Percentiles rank a stretch among this genome's conserved stretches.
Conservation (phyloP, 1,140 invertebrate species). For the Colletes latitarsis region DNA sequence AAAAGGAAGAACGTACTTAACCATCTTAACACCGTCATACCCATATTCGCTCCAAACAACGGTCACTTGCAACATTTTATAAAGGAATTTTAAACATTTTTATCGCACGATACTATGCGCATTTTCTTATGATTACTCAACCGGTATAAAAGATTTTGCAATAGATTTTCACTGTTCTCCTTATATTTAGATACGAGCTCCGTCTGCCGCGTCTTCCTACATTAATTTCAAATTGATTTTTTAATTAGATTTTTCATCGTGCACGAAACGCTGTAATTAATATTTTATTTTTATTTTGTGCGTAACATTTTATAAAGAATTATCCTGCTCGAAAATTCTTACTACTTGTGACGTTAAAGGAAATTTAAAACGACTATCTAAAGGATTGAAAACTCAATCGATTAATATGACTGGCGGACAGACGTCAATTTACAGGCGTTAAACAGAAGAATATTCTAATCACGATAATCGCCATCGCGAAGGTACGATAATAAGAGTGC, state of each 20-base stretch:
- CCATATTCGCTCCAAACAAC: not conserved
- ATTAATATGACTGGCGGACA: not conserved
- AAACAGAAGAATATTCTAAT: slow-evolving; percentile 26
- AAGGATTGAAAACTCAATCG: not conserved
- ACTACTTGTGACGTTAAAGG: not conserved
- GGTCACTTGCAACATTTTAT: not conserved
- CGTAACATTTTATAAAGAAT: too few relatives aligned
- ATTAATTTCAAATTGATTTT: not conserved
- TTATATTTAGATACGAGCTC: not conserved
- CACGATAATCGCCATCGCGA: slow-evolving; percentile 16
- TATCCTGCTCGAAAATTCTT: not conserved
- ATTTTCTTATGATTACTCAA: not conserved
- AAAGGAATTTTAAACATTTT: not conserved
- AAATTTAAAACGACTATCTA: too few relatives aligned
- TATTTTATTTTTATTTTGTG: too few relatives aligned
- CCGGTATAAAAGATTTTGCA: not conserved
- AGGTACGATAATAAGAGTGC: slow-evolving; percentile 22
- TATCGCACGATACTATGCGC: not conserved
- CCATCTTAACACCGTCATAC: slow-evolving; percentile 26
- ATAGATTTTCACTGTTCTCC: not conserved
- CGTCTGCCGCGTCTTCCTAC: not conserved
- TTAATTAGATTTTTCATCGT: not conserved
- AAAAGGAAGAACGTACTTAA: slow-evolving; percentile 47
- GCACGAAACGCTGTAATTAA: too few relatives aligned
- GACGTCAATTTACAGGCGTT: not conserved